phyloP scores from a whole-genome alignment of 2,888 invertebrate species.

The Cataglyphis cursor region DNA sequence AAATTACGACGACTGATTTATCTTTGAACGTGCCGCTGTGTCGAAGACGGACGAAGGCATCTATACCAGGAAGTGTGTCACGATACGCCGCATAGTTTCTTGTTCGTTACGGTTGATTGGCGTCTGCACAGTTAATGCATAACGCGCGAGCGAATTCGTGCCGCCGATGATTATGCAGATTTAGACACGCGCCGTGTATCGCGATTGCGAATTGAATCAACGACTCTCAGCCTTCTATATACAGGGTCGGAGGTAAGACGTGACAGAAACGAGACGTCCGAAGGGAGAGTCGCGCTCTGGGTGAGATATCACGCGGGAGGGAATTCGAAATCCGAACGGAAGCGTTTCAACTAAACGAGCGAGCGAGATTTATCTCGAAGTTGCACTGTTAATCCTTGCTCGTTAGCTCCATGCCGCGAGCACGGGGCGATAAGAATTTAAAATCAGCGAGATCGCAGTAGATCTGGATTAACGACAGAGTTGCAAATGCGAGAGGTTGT shows the following conservation, averaged over 20 bases:
- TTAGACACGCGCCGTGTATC: slow-evolving; percentile 50
- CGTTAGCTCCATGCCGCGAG: slow-evolving; percentile 21
- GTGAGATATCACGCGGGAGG: slow-evolving; percentile 25
- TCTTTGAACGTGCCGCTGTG: background rate
- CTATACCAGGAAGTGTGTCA: slow-evolving; percentile 37
- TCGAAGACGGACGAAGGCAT: slow-evolving; percentile 1
- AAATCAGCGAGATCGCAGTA: slow-evolving; percentile 35
- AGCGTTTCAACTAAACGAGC: slow-evolving; percentile 19
- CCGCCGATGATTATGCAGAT: slow-evolving; percentile 47
- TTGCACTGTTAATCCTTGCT: slow-evolving; percentile 37
- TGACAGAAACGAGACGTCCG: slow-evolving; percentile 45
- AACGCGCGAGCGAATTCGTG: slow-evolving; percentile 43
- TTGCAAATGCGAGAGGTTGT: background rate
- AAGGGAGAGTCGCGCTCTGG: slow-evolving; percentile 27
- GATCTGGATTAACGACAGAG: slow-evolving; percentile 43
- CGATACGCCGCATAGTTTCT: slow-evolving; percentile 35
- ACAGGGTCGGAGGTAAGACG: slow-evolving; percentile 36
- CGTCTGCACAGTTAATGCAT: slow-evolving; percentile 49
- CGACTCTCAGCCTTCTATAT: slow-evolving; percentile 16
- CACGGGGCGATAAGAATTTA: slow-evolving; percentile 13
- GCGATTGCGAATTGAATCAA: slow-evolving; percentile 58
- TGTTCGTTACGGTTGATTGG: slow-evolving; percentile 53
- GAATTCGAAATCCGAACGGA: slow-evolving; percentile 37
- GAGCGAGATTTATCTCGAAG: slow-evolving; percentile 39
- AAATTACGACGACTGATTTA: slow-evolving; percentile 30